phyloP scores from a whole-genome alignment of 2,797 vertebrate genomes.

The Sebastiscus tertius region DNA sequence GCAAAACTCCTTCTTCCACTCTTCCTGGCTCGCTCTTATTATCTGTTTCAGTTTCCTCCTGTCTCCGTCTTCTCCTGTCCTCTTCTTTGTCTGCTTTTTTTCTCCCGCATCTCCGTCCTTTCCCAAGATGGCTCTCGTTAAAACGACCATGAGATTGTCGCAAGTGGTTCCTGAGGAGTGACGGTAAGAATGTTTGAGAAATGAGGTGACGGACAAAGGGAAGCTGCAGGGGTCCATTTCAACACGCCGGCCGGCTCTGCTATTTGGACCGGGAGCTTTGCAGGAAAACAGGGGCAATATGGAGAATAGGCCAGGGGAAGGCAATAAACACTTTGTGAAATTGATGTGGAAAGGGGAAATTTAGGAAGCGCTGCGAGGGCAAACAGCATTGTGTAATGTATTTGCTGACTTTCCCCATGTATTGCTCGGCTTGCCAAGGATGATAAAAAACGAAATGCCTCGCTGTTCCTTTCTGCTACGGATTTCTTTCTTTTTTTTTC shows the following conservation, averaged over 20 bases:
- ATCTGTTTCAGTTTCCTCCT: not conserved
- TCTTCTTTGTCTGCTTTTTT: not conserved
- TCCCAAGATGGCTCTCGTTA: slow-evolving; percentile 1
- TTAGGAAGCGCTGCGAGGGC: slow-evolving; percentile 32
- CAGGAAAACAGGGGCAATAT: slow-evolving; percentile 8
- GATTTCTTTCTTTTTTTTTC: slow-evolving; percentile 11
- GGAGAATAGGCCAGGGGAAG: slow-evolving; percentile 21
- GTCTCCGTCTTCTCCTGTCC: not conserved
- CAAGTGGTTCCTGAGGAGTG: slow-evolving; percentile 1
- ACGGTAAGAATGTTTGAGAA: slow-evolving; percentile 36
- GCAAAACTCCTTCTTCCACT: not conserved
- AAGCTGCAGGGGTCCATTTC: slow-evolving; percentile 44
- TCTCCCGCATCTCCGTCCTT: not conserved
- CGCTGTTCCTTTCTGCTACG: slow-evolving; percentile 24
- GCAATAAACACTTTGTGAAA: slow-evolving; percentile 62
- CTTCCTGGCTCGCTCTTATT: not conserved
- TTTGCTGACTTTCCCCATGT: slow-evolving; percentile 40
- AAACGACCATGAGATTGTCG: slow-evolving; percentile 42
- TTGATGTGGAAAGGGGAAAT: slow-evolving; percentile 53
- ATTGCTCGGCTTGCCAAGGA: slow-evolving; percentile 15
- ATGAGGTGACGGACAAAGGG: slow-evolving; percentile 40
- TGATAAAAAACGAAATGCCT: slow-evolving; percentile 44
- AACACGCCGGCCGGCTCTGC: slow-evolving; percentile 4
- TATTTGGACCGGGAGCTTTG: slow-evolving; percentile 22
- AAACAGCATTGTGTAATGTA: slow-evolving; percentile 35